A percentile compares a stretch with the other conserved stretches of the same genome.
These are phyloP conservation scores for Fistularia tabacaria DNA, from an alignment of 2,797 vertebrate species.

Conservation along the genomic window DNA sequence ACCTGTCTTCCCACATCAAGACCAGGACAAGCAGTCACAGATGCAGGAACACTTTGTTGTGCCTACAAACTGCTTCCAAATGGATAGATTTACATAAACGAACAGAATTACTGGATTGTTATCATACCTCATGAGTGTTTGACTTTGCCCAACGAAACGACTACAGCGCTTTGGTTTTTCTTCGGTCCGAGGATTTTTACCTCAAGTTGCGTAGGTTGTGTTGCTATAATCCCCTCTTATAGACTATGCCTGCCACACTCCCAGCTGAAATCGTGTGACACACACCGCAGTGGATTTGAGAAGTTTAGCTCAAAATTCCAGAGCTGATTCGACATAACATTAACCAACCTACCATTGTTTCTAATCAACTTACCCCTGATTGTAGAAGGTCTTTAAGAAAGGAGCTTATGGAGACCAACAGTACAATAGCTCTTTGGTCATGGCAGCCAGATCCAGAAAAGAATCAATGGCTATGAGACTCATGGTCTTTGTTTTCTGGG, in stretches of 20 bases:
- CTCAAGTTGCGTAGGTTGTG: constrained; percentile 15
- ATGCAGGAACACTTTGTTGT: constrained; percentile 15
- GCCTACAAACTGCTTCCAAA: constrained; percentile 15
- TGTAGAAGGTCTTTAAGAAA: constrained; percentile 47
- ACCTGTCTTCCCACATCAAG: constrained; percentile 68
- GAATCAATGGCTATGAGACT: constrained; percentile 24
- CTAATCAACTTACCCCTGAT: constrained; percentile 54
- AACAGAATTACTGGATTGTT: constrained; percentile 7
- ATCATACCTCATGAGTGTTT: constrained; percentile 3
- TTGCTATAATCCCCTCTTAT: constrained; percentile 36
- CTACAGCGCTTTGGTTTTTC: constrained; percentile 5
- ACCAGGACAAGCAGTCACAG: constrained; percentile 57
- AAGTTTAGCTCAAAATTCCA: constrained; percentile 48
- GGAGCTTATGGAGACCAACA: constrained; percentile 42
- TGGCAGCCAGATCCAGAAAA: constrained; percentile 18
- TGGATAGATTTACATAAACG: constrained; percentile 13
- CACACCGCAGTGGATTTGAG: constrained; percentile 44
- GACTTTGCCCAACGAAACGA: not conserved
- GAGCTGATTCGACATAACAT: constrained; percentile 42
- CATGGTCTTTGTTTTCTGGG: constrained; percentile 2
- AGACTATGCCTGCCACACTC: not conserved
- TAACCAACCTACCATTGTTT: constrained; percentile 56
- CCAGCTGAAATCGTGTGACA: constrained; percentile 29
- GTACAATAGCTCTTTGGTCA: constrained; percentile 48
- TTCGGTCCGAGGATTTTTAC: constrained; percentile 1